Evolutionary conservation across 2,113 vertebrate genomes (phyloP).

Genomic region (Carassius gibelio): DNA sequence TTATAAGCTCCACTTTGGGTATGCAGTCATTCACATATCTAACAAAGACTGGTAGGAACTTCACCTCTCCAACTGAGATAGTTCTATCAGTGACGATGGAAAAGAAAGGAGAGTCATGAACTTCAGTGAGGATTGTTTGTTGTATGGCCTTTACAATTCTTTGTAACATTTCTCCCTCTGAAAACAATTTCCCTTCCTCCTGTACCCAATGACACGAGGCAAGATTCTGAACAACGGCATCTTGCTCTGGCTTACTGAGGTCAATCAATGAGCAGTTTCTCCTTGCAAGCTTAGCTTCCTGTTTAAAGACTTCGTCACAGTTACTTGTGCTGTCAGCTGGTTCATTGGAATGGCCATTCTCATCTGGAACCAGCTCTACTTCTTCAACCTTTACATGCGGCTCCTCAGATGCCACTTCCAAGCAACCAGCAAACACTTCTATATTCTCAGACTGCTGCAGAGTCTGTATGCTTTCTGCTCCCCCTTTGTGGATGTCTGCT

Average conservation of each 20-base stretch:
- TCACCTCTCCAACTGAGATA: conserved; percentile 81
- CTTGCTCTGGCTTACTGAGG: conserved; percentile 67
- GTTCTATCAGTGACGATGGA: conserved; percentile 89
- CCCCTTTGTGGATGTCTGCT: conserved; percentile 17
- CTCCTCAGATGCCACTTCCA: conserved; percentile 45
- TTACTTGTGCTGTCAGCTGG: conserved; percentile 68
- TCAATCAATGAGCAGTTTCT: conserved; percentile 63
- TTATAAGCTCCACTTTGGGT: conserved; percentile 89
- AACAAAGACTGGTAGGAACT: conserved; percentile 85
- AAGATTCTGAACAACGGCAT: conserved; percentile 72
- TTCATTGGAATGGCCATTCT: conserved; percentile 70
- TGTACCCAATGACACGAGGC: conserved; percentile 73
- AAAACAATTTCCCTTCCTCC: conserved; percentile 51
- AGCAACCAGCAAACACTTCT: background rate
- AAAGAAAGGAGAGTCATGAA: conserved; percentile 90
- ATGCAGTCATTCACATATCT: conserved; percentile 87
- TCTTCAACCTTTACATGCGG: conserved; percentile 58
- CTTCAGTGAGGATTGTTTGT: conserved; percentile 85
- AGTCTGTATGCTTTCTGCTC: conserved; percentile 34
- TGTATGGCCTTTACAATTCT: conserved; percentile 84
- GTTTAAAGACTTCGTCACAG: conserved; percentile 68
- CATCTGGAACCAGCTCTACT: conserved; percentile 53
- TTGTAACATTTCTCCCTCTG: conserved; percentile 79
- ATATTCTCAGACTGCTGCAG: conserved; percentile 50
- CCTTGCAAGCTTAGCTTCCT: conserved; percentile 69